A percentile compares a stretch with the other conserved stretches of the same genome.
Conservation (phyloP, 2,113 vertebrate species). For the Anarrhichthys ocellatus region DNA sequence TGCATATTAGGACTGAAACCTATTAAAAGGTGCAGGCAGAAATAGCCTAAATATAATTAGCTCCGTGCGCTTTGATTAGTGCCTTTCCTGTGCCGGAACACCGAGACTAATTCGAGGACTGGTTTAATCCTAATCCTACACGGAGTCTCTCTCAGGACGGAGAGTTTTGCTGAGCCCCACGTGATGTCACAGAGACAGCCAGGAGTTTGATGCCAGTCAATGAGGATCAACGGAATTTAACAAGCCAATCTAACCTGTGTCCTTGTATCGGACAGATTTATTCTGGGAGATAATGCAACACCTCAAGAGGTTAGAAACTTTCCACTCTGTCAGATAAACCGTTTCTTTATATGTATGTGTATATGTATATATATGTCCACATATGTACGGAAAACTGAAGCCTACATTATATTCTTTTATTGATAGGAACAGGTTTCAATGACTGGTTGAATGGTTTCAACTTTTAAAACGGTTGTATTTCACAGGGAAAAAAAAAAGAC, state of each 20-base stretch:
- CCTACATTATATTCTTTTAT: conserved; percentile 1
- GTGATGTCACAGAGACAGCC: conserved; percentile 50
- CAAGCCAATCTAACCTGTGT: conserved; percentile 48
- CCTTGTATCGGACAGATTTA: conserved; percentile 29
- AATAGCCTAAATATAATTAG: conserved; percentile 65
- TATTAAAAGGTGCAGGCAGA: conserved; percentile 30
- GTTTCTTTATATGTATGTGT: neutral
- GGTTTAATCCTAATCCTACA: conserved; percentile 76
- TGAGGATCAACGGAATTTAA: conserved; percentile 52
- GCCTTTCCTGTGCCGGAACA: conserved; percentile 41
- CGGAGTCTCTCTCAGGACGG: conserved; percentile 53
- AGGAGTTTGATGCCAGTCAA: conserved; percentile 32
- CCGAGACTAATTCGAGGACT: conserved; percentile 47
- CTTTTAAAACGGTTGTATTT: neutral
- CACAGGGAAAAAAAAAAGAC: neutral
- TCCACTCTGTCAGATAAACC: neutral
- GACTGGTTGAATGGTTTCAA: conserved; percentile 22
- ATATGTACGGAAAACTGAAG: neutral
- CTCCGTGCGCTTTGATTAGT: conserved; percentile 49
- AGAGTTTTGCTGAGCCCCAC: conserved; percentile 54
- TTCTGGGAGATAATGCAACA: neutral
- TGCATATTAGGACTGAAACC: conserved; percentile 22
- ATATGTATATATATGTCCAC: no score
- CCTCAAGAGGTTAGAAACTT: neutral
- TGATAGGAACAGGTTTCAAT: neutral